These are phyloP conservation scores for Lepidocyrtinus sp. DNA, from an alignment of 2,888 invertebrate genomes.

Conservation along the genomic window DNA sequence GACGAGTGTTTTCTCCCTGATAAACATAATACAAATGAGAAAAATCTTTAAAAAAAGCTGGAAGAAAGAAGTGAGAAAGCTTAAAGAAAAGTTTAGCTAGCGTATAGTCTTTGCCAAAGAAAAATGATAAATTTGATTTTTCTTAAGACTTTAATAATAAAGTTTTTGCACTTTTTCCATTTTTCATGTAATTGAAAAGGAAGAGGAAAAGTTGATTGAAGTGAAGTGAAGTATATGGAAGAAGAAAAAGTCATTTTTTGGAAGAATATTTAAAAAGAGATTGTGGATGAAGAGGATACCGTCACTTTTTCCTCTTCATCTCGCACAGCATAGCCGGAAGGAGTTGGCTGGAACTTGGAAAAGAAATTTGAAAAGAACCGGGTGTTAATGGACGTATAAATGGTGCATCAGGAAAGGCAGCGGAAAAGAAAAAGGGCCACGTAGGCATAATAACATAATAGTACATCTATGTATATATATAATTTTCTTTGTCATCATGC, in stretches of 20 bases:
- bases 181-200: neutral
- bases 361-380: conserved; percentile 8
- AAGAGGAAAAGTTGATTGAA: neutral
- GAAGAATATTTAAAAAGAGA: neutral
- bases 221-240: neutral
- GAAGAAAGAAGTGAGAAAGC: neutral
- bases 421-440: neutral
- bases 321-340: neutral
- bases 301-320: neutral
- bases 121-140: neutral
- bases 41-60: neutral
- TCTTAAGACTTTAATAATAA: conserved; percentile 31
- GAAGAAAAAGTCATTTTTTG: neutral
- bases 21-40: neutral
- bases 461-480: too few species aligned
- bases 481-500: too few species aligned
- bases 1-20: neutral
- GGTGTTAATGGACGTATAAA: conserved; percentile 32
- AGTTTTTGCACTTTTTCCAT: conserved; percentile 12
- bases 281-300: too few species aligned
- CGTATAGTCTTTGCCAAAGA: neutral
- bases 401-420: neutral
- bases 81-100: neutral
- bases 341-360: neutral
- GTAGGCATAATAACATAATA: too few species aligned